Percentiles rank a stretch among this genome's conserved stretches.
Evolutionary conservation across 2,797 vertebrate species (phyloP).

Genomic region (Denticeps clupeoides): DNA sequence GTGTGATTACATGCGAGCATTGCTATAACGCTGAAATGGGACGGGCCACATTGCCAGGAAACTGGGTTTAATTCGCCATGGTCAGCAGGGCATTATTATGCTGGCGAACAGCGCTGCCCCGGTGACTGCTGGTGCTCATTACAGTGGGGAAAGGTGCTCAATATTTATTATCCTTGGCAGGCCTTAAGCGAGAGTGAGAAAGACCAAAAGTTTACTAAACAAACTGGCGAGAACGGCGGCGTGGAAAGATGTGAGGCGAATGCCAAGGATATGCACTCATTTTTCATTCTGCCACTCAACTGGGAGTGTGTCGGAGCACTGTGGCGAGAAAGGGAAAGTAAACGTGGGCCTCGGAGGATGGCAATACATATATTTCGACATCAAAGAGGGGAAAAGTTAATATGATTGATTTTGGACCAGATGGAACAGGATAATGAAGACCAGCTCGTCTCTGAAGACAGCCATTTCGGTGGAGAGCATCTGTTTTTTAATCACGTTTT

Average conservation of each 20-base stretch:
- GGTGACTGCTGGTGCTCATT: background rate
- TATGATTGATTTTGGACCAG: conserved; percentile 28
- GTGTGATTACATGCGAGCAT: background rate
- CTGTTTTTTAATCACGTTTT: conserved; percentile 33
- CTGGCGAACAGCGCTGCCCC: background rate
- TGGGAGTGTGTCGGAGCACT: conserved; percentile 13
- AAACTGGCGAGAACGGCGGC: background rate
- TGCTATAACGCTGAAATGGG: too few species aligned
- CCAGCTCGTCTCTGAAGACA: conserved; percentile 24
- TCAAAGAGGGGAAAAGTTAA: conserved; percentile 17
- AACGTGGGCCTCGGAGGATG: conserved; percentile 8
- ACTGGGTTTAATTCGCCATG: background rate
- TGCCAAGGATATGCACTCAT: conserved; percentile 9
- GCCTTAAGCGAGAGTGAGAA: background rate
- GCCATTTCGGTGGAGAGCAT: conserved; percentile 25
- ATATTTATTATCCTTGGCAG: background rate
- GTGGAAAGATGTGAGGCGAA: background rate
- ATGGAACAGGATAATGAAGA: conserved; percentile 31
- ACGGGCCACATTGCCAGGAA: background rate
- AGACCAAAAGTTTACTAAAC: background rate
- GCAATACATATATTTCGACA: conserved; percentile 14
- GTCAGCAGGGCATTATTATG: background rate
- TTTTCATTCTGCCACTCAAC: conserved; percentile 9
- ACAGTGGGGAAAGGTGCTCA: background rate
- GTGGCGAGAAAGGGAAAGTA: conserved; percentile 5